Base-by-base conservation (phyloP, 2,113 vertebrate species). In the Sigmodon hispidus region DNA sequence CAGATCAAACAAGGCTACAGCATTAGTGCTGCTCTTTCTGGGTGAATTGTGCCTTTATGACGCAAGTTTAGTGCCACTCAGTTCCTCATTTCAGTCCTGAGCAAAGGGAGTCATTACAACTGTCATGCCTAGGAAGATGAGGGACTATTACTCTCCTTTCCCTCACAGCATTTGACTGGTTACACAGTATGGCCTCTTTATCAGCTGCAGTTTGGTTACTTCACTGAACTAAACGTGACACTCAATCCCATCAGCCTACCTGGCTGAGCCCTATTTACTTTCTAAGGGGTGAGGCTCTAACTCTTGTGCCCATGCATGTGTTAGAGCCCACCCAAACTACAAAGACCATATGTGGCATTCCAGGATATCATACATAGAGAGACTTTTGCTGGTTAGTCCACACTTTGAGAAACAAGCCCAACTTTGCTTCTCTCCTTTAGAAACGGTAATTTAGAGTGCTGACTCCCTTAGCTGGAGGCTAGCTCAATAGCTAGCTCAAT, bases 1-100 rank as follows among this genome's bases (percentile, higher is more conserved):
- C 15, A 91, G 77, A 86, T 55, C 45, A 90, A 87, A 89, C 87
- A 95, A 73, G 59, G 80, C 48, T 95, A 61, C 90, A 96, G 65
- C 45, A 17, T 15, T 29, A 91, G 43, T 22, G 11, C n/a, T 77
- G 29, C 36, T 89, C 83, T 88, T 59, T 24, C 59, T 84, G 69
- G 90, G 84, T 5, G 59, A 93, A 12, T 89, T 93, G 45, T 93
- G 89, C 29, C 50, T 87, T 94, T n/a, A 79, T 16, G 50, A 31
- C 86, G 67, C 69, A 93, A 87, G 55, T 3, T 67, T 21, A 65
- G 83, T 31, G 50, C n/a, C 61, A 81, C 67, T 12, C 4, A 87
- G 19, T 73, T 95, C 80, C 93, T 67, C 83, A 88, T 87, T 29
- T 43, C 11, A 92, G 12, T 81, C 34, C 69, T 90, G 94, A 89